phyloP scores from a whole-genome alignment of 2,888 invertebrate genomes.

The Idaea biselata region DNA sequence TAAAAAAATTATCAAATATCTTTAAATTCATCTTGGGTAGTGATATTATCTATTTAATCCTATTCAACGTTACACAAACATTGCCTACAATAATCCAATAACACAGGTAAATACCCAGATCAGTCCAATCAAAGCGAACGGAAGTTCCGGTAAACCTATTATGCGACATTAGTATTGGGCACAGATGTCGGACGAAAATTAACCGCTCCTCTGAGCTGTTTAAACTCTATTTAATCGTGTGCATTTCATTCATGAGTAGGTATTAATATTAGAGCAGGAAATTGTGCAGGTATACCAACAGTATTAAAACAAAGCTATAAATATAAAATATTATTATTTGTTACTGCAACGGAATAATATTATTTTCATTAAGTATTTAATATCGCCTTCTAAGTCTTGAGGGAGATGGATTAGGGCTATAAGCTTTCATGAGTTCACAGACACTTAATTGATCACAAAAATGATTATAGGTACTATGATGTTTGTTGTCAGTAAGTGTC shows the following conservation, averaged over 20 bases:
- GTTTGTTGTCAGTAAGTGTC: neutral
- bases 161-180: constrained; percentile 24
- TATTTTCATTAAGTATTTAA: no score
- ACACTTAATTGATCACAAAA: no score
- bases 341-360: no score
- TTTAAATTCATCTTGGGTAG: neutral
- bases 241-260: constrained; percentile 12
- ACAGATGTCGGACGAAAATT: constrained; percentile 34
- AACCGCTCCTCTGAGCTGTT: constrained; percentile 23
- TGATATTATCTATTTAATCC: neutral
- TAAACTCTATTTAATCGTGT: constrained; percentile 24
- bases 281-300: no score
- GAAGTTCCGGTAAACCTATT: constrained; percentile 35
- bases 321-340: no score
- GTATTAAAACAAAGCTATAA: no score
- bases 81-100: constrained; percentile 13
- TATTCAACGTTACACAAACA: no score
- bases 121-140: constrained; percentile 19
- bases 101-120: constrained; percentile 9
- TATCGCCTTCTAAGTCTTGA: no score
- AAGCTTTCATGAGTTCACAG: no score
- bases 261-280: constrained; percentile 12
- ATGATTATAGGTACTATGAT: no score
- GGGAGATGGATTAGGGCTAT: no score
- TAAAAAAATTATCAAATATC: no score